Evolutionary conservation across 2,113 vertebrate genomes (phyloP).

Genomic region (Chloebia gouldiae): DNA sequence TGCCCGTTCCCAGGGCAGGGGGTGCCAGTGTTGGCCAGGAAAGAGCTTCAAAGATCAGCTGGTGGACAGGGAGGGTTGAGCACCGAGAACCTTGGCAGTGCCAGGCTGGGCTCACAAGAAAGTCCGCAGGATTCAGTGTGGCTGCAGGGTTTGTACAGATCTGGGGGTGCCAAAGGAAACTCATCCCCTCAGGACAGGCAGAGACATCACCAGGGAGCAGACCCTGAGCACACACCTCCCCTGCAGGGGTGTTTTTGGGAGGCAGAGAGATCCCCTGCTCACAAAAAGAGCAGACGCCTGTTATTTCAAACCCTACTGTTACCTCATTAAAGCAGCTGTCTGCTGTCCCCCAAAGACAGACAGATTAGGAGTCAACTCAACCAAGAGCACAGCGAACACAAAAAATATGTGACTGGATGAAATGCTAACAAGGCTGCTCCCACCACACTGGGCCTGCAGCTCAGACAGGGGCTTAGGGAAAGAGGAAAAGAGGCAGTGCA

Average conservation of each 20-base stretch:
- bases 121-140: fast-evolving
- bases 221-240: fast-evolving
- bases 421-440: background rate
- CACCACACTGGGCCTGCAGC: background rate
- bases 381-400: constrained; percentile 7
- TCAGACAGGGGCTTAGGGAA: fast-evolving
- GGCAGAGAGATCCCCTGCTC: constrained; percentile 21
- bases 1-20: background rate
- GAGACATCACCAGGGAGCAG: fast-evolving
- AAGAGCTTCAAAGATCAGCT: background rate
- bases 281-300: constrained; percentile 58
- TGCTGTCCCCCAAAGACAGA: constrained; percentile 61
- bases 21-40: fast-evolving
- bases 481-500: background rate
- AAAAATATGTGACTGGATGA: background rate
- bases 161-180: background rate
- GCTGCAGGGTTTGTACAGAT: background rate
- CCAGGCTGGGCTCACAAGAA: background rate
- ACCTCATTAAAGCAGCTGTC: constrained; percentile 73
- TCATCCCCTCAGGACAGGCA: background rate
- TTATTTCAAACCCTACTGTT: constrained; percentile 62
- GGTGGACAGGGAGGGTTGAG: background rate
- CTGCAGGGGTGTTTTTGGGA: background rate
- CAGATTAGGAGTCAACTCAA: constrained; percentile 71
- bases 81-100: fast-evolving